Base-by-base conservation (phyloP, 2,888 invertebrate genomes). In the Aporophyla lueneburgensis region DNA sequence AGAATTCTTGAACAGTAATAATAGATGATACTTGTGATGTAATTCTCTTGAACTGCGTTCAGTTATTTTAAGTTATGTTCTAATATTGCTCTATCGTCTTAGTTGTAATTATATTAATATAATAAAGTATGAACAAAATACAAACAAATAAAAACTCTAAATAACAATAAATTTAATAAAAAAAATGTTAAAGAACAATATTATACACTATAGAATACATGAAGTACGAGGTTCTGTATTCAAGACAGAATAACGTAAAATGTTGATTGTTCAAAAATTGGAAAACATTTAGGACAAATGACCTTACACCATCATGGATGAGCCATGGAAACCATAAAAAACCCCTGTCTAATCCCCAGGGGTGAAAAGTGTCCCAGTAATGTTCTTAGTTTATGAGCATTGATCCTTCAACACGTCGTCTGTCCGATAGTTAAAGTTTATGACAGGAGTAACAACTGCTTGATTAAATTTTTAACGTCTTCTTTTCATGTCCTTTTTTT, bases 401-500 rank as follows among this genome's bases (percentile, higher is more conserved):
- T 65, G 84, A 79, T 78, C 68, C 59, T 51, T 27, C 33, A 49
- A 56, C 80, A 66, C 83, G 84, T 71, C 43, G 56, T 68, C 68
- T 19, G 69, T 16, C 51, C n/a, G 73, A 79, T 69, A 66, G 83
- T 83, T 81, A 78, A 81, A 83, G 59, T 78, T 83, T 69, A 81
- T 53, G 79, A 53, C 59, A 61, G 27, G 40, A 65, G 56, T 61
- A 56, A 56, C 65, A 40, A 61, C 63, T 24, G 76, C 59, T 78
- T 78, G 81, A 83, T 83, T 69, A 81, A 72, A 83, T 59, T 83
- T 80, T 83, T 83, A 76, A 80, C 21, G 68, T 59, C 21, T 24
- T 65, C 51, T 51, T 81, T 75, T 74, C 40, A 63, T 40, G 27
- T 33, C 24, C 21, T 63, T 24, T 62, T 75, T 71, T 70, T 51